phyloP scores from a whole-genome alignment of 2,113 vertebrate genomes.

The Maccullochella peelii region DNA sequence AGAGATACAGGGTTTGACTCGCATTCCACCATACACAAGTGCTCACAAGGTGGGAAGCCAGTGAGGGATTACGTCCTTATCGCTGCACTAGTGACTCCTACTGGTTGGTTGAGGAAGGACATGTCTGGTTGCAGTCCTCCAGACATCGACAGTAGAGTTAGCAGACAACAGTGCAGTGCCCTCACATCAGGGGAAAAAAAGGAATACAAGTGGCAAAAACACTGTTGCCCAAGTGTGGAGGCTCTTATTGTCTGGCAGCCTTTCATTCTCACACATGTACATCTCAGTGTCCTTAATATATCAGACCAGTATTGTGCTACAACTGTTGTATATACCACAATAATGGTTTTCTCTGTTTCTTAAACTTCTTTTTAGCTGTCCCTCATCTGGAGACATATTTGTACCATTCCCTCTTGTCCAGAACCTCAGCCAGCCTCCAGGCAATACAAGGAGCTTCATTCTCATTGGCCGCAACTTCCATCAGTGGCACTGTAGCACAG shows the following conservation, averaged over 20 bases:
- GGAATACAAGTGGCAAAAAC: neutral
- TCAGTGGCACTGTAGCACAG: conserved; percentile 95
- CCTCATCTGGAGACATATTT: conserved; percentile 78
- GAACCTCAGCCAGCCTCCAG: conserved; percentile 81
- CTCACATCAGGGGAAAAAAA: neutral
- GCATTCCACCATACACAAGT: neutral
- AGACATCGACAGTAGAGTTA: no score
- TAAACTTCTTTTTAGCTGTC: conserved; percentile 73
- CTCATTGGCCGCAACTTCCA: conserved; percentile 95
- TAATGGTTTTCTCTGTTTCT: neutral
- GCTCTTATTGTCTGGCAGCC: neutral
- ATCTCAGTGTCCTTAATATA: neutral
- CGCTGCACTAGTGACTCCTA: neutral
- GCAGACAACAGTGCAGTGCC: no score
- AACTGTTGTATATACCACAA: neutral
- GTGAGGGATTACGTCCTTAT: neutral
- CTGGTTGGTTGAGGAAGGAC: neutral
- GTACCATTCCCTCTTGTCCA: conserved; percentile 84
- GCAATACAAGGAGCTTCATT: conserved; percentile 87
- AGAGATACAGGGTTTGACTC: neutral
- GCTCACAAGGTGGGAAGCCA: neutral
- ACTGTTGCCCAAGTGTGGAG: neutral
- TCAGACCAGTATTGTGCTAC: neutral
- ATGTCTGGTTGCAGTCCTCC: neutral
- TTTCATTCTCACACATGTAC: neutral